Percentiles rank a stretch among this genome's conserved stretches.
Conservation (phyloP, 2,113 vertebrate genomes). For the Sialia sialis region DNA sequence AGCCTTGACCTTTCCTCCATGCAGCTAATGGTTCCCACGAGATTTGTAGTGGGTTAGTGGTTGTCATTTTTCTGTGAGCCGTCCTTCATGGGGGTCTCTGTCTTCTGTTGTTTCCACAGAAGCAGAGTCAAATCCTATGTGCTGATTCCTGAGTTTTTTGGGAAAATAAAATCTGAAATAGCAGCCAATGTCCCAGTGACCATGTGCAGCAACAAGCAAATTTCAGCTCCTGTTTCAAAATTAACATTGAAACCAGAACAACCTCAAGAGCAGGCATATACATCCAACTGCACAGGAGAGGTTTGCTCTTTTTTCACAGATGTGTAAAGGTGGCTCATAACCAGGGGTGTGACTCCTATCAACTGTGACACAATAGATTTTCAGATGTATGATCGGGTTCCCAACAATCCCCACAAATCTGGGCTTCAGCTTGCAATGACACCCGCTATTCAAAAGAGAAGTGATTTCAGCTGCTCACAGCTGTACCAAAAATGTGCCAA, state of each 20-base stretch:
- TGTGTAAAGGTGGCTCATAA: fast-evolving
- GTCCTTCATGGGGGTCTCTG: not conserved
- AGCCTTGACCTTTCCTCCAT: not conserved
- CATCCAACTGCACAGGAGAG: not conserved
- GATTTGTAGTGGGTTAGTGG: not conserved
- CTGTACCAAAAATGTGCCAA: not conserved
- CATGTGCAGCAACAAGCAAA: not conserved
- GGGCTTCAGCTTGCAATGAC: not conserved
- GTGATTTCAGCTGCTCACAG: not conserved
- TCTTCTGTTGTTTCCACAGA: not conserved
- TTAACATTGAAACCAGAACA: not conserved
- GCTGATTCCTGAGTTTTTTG: not conserved
- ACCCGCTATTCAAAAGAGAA: not conserved
- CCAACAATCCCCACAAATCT: not conserved
- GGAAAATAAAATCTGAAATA: not conserved
- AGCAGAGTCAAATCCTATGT: not conserved
- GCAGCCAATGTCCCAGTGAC: not conserved
- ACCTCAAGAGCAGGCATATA: not conserved
- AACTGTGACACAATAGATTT: not conserved
- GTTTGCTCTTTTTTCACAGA: not conserved
- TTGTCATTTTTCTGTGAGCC: not conserved
- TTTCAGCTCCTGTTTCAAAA: not conserved
- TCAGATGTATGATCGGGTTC: not conserved
- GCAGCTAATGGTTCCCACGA: not conserved
- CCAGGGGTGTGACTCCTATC: fast-evolving